Conservation (phyloP, 2,797 vertebrate genomes). For the Kryptopterus vitreolus region DNA sequence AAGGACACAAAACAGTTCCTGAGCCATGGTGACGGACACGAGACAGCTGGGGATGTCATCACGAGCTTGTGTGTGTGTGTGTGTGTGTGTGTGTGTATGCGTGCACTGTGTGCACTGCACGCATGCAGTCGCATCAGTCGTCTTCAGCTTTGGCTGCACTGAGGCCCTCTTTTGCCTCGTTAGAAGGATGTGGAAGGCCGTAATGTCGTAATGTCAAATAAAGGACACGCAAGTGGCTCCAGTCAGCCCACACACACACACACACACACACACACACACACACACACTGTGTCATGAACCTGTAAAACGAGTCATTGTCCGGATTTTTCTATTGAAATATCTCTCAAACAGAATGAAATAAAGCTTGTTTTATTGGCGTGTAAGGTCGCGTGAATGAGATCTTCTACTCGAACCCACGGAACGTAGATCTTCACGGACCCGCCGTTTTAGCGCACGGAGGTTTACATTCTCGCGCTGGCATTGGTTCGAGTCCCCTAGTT, state of each 20-base stretch:
- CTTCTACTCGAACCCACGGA: too few species aligned
- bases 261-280: slow-evolving; percentile 19
- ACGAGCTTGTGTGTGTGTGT: slow-evolving; percentile 58
- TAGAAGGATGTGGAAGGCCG: slow-evolving; percentile 65
- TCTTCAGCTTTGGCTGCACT: slow-evolving; percentile 56
- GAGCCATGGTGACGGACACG: slow-evolving; percentile 61
- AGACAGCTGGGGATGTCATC: slow-evolving; percentile 75
- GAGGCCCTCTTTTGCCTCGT: slow-evolving; percentile 61
- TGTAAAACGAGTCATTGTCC: background rate
- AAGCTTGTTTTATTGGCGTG: too few species aligned
- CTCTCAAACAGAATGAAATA: too few species aligned
- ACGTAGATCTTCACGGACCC: too few species aligned
- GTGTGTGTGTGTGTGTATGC: slow-evolving; percentile 45
- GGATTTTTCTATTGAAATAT: background rate
- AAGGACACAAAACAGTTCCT: slow-evolving; percentile 48
- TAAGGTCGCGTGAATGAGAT: too few species aligned
- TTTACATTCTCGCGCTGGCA: too few species aligned
- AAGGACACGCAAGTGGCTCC: slow-evolving; percentile 52
- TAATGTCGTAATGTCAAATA: slow-evolving; percentile 63
- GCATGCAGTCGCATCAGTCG: slow-evolving; percentile 35
- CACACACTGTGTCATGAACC: slow-evolving; percentile 8
- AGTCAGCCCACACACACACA: background rate
- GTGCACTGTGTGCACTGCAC: slow-evolving; percentile 26
- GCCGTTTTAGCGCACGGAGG: too few species aligned
- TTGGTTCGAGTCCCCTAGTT: too few species aligned